Percentiles rank a stretch among this genome's conserved stretches.
These are phyloP conservation scores for Saccostrea echinata DNA, from an alignment of 1,140 invertebrate genomes.

Conservation along the genomic window DNA sequence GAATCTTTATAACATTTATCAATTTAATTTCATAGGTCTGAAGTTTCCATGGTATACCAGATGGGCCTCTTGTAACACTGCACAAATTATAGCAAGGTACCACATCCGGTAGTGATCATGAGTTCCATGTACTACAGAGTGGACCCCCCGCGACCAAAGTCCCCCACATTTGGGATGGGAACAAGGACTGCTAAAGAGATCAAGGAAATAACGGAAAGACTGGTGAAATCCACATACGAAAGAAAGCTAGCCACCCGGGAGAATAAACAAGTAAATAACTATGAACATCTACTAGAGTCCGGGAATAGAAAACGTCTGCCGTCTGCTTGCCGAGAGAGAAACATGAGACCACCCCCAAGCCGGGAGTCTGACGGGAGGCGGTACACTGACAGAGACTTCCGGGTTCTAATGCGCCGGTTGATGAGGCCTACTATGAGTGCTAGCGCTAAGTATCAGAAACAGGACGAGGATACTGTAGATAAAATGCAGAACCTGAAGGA, in stretches of 20 bases:
- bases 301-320: constrained; percentile 54
- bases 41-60: too few relatives aligned
- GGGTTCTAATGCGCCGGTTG: constrained; percentile 58
- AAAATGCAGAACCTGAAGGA: constrained; percentile 57
- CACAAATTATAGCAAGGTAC: background rate
- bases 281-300: constrained; percentile 56
- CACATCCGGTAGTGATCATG: constrained; percentile 13
- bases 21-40: too few relatives aligned
- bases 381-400: constrained; percentile 62
- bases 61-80: too few relatives aligned
- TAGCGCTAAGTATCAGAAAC: constrained; percentile 47
- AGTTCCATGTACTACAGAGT: constrained; percentile 57
- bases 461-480: constrained; percentile 40
- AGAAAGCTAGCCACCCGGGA: constrained; percentile 60
- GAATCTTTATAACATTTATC: too few relatives aligned
- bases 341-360: constrained; percentile 3
- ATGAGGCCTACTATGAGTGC: constrained; percentile 59
- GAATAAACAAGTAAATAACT: constrained; percentile 59
- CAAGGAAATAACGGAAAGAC: constrained; percentile 61
- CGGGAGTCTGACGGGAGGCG: constrained; percentile 43
- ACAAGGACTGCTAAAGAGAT: constrained; percentile 56
- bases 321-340: constrained; percentile 52
- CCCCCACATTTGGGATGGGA: constrained; percentile 48
- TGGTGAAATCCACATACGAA: constrained; percentile 60
- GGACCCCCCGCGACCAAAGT: constrained; percentile 4